Evolutionary conservation across 2,797 vertebrate genomes (phyloP).

Genomic region (Distichodus sexfasciatus): DNA sequence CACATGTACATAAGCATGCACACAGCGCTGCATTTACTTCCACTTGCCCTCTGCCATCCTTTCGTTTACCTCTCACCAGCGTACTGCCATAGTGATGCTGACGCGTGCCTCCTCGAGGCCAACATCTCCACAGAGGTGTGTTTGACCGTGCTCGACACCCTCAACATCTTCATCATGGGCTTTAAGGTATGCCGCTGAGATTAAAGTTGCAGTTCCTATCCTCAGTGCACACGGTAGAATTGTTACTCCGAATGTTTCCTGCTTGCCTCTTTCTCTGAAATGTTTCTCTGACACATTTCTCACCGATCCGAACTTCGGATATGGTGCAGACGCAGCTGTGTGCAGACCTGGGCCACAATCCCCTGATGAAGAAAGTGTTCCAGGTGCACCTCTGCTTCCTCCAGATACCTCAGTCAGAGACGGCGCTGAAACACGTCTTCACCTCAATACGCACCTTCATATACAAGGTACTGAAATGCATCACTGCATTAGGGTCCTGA

Average conservation of each 20-base stretch:
- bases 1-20: background rate
- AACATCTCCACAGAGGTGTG: slow-evolving; percentile 94
- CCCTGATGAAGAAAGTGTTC: slow-evolving; percentile 98
- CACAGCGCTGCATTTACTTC: background rate
- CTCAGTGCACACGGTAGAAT: too few relatives aligned
- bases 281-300: background rate
- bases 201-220: background rate
- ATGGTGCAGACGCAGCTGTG: slow-evolving; percentile 84
- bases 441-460: slow-evolving; percentile 88
- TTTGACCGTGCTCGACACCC: slow-evolving; percentile 92
- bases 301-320: too few relatives aligned
- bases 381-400: slow-evolving; percentile 95
- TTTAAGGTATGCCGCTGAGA: slow-evolving; percentile 85
- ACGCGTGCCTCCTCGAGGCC: slow-evolving; percentile 90
- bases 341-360: slow-evolving; percentile 91
- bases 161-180: slow-evolving; percentile 89
- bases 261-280: background rate
- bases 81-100: slow-evolving; percentile 88
- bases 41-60: too few relatives aligned
- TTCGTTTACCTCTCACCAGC: slow-evolving; percentile 65
- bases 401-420: slow-evolving; percentile 95
- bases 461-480: slow-evolving; percentile 82
- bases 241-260: background rate
- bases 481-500: background rate
- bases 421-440: slow-evolving; percentile 91